Evolutionary conservation across 2,797 vertebrate genomes (phyloP), one percentile per base, ranked within the genome.

Genomic region (Scyliorhinus canicula): DNA sequence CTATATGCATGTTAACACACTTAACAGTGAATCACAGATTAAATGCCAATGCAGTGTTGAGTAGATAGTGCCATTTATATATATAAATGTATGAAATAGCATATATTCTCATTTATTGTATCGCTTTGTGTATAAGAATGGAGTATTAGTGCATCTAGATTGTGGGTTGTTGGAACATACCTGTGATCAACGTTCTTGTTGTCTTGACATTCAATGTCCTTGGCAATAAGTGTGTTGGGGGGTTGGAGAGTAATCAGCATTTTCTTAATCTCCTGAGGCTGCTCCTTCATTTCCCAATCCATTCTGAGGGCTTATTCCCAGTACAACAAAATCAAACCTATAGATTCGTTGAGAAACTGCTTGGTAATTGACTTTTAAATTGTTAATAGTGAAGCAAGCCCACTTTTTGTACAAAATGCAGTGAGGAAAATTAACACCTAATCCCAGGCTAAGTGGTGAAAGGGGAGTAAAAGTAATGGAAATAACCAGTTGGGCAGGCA

Each of bases 241-340:
- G 65, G 40, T 1, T 95, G n/a, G 95, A 88, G 95, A 95, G 95
- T 95, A n/a, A 96, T 86, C 94, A 0, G 0, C 95, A 97, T 96
- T 96, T 95, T 90, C 60, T 60, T 60, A 40, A 95, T 96, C 95
- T 96, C 95, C 95, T 95, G 69, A 71, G 95, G 91, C 95, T 69
- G 26, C 1, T 77, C 84, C 0, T 63, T 47, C 95, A 16, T 85
- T 96, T 95, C 96, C 95, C 95, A 47, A 60, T 65, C 47, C 60
- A 71, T 95, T 12, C 67, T 95, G 88, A 95, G 90, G 94, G 44
- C 77, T 79, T 12, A 16, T 91, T 96, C 84, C 91, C 14, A 90
- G 95, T 4, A 4, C 16, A 57, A 79, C 31, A 95, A 95, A 63
- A 95, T 95, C 90, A 95, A 96, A 96, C 84, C 65, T 63, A 55